Evolutionary conservation across 2,113 vertebrate genomes (phyloP), one percentile per base, ranked within the genome.

Genomic region (Tenebrosternarchus preto): DNA sequence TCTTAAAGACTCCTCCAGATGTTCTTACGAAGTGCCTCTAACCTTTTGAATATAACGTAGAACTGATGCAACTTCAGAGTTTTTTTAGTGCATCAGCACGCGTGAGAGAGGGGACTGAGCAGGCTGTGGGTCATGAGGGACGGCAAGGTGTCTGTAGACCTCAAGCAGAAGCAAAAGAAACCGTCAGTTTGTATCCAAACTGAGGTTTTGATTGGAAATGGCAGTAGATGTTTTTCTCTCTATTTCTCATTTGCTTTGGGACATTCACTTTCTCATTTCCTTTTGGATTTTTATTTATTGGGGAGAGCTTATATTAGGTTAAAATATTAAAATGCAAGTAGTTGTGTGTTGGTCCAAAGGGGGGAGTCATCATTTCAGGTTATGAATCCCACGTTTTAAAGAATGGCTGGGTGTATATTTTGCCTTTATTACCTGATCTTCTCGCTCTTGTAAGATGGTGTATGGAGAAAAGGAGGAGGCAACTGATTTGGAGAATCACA

Each of bases 1-100:
- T 95, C 88, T 92, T 89, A 93, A 86, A 88, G 82, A 91, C 86
- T 91, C 91, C 90, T 94, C 92, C 94, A 87, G 87, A 93, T 90
- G 93, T 94, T 92, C 92, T 89, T 93, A 95, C 94, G 91, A 97
- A 98, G 96, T 98, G 96, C 96, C 96, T n/a, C n/a, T 97, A 94
- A 94, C 90, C 92, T 93, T 95, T 91, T 91, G 92, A 94, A 94
- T 93, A 93, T 92, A 92, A 91, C 86, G 84, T 90, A 90, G 93
- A 86, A 87, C 90, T 5, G 89, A 95, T 92, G 91, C 92, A 89
- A 92, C 88, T 91, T 93, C 92, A 87, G 67, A 68, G 91, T 90
- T 92, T n/a, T 89, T 94, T 88, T 75, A 85, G 84, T 74, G 86
- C 87, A 89, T 91, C 87, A 78, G 85, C 79, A 85, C 83, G 84